Evolutionary conservation across 2,797 vertebrate species (phyloP).

Genomic region (Argya squamiceps): DNA sequence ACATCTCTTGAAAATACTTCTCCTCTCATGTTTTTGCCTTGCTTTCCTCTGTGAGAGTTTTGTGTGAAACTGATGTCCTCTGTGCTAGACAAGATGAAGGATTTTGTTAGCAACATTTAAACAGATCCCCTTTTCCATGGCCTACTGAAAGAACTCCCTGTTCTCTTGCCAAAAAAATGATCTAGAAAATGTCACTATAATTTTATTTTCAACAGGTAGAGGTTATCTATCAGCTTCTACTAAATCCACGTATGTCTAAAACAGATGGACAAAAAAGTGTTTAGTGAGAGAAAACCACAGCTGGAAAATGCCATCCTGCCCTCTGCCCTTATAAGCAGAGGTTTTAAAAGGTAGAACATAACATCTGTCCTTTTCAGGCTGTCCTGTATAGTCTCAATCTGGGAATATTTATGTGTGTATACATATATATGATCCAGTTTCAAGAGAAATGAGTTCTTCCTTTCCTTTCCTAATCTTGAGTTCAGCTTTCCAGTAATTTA

Average conservation of each 20-base stretch:
- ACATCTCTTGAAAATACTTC: neutral
- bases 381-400: slow-evolving; percentile 16
- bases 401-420: slow-evolving; percentile 46
- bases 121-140: neutral
- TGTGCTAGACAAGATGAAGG: neutral
- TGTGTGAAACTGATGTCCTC: slow-evolving; percentile 9
- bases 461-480: neutral
- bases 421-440: slow-evolving; percentile 5
- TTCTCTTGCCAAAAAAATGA: neutral
- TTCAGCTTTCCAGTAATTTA: slow-evolving; percentile 39
- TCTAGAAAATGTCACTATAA: neutral
- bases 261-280: neutral
- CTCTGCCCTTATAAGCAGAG: neutral
- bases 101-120: neutral
- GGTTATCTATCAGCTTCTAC: neutral
- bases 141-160: neutral
- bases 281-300: neutral
- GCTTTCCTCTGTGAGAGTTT: neutral
- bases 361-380: slow-evolving; percentile 9
- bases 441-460: neutral
- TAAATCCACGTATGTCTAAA: neutral
- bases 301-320: slow-evolving; percentile 19
- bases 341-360: neutral
- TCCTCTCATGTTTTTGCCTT: neutral
- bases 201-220: slow-evolving; percentile 24